Base-by-base conservation (phyloP, 2,888 invertebrate genomes). In the Cyclophora albipunctata region DNA sequence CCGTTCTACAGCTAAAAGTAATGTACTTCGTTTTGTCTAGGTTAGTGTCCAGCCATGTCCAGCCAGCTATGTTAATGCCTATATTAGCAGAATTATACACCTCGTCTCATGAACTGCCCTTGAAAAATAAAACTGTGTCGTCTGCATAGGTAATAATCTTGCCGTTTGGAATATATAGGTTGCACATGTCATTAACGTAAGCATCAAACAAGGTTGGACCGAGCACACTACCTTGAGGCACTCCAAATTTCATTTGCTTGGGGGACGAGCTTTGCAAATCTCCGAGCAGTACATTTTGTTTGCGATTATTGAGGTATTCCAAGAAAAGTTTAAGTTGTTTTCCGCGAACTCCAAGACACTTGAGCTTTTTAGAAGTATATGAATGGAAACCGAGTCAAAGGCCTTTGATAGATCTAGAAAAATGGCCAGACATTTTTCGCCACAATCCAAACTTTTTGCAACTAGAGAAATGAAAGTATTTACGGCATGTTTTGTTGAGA, bases 191-290 rank as follows among this genome's bases (percentile, higher is more conserved):
- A 34, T 51, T 51, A 2, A 52, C 46, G 7, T 52, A 47, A n/a
- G 47, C 34, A 3, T 44, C 44, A 20, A 52, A 52, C 5, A 52
- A 7, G 4, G 49, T 49, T 6, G 52, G 49, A 0, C 47, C 52
- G 6, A 52, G 37, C 2, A 49, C 34, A 45, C 52, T 52, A 3
- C 50, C 48, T 44, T 53, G 53, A 6, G 50, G 53, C 3, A 50
- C 53, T 5, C 53, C 53, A 33, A 41, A 53, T 20, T 40, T 7
- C 6, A 7, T n/a, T 4, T n/a, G 3, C 4, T 1, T 34, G 2
- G 37, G 34, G 34, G 20, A 20, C 20, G 44, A 42, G 42, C 50
- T 50, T 3, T 6, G 4, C 5, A 40, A 37, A 7, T n/a, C 5
- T 0, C 42, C 46, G 33, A 53, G 42, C 34, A 7, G 44, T 2